phyloP scores from a whole-genome alignment of 2,888 invertebrate genomes.

The Oasisia sp. region DNA sequence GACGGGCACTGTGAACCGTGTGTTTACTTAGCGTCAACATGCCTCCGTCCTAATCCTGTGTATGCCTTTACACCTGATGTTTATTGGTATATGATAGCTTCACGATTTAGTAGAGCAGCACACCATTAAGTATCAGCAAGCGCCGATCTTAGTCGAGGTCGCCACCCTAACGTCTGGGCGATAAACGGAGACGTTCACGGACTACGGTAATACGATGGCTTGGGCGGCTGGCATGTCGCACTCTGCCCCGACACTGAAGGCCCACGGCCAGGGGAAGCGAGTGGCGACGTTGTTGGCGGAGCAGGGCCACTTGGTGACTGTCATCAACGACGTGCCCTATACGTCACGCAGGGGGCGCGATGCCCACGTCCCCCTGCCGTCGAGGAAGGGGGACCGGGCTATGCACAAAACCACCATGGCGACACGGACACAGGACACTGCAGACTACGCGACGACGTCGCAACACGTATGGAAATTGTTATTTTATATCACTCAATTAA shows the following conservation, averaged over 20 bases:
- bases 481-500: not conserved
- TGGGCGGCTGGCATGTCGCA: not conserved
- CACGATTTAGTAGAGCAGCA: not conserved
- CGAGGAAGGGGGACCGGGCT: conserved; percentile 45
- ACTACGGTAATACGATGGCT: no score
- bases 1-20: not conserved
- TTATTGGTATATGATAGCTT: conserved; percentile 11
- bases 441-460: conserved; percentile 50
- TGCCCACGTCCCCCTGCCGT: not conserved
- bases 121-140: conserved; percentile 6
- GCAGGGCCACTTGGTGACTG: conserved; percentile 33
- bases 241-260: not conserved
- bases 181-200: not conserved
- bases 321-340: conserved; percentile 33
- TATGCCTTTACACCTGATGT: not conserved
- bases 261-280: conserved; percentile 32
- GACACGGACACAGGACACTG: conserved; percentile 48
- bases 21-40: conserved; percentile 11
- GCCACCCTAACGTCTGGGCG: not conserved
- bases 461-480: conserved; percentile 48
- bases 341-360: not conserved
- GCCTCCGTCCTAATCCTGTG: not conserved
- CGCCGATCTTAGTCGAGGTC: not conserved
- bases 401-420: conserved; percentile 56
- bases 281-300: conserved; percentile 33